A percentile compares a stretch with the other conserved stretches of the same genome.
Conservation (phyloP, 2,797 vertebrate genomes). For the Nothura maculosa region DNA sequence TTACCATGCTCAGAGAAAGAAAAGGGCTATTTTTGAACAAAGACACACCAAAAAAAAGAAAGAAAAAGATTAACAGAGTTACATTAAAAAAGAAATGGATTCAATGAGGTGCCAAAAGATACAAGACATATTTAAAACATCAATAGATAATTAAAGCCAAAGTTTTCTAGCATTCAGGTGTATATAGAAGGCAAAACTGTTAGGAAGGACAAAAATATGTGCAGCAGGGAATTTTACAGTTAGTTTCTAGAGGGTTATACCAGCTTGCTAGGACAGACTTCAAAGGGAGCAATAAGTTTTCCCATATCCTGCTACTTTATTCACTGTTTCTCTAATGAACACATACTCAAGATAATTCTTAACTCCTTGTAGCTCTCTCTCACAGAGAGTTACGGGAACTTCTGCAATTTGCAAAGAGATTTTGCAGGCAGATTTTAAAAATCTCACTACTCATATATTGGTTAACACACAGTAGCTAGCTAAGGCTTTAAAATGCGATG, state of each 20-base stretch:
- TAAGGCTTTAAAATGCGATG: not conserved
- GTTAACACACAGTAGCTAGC: not conserved
- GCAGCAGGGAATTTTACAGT: not conserved
- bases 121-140: not conserved
- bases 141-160: not conserved
- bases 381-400: not conserved
- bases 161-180: not conserved
- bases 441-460: not conserved
- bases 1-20: not conserved
- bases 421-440: not conserved
- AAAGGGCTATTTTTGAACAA: constrained; percentile 49
- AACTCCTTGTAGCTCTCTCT: not conserved
- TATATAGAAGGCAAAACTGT: not conserved
- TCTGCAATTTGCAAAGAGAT: accelerated
- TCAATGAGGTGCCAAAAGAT: not conserved
- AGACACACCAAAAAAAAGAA: not conserved
- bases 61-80: not conserved
- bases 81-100: not conserved
- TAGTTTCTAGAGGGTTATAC: not conserved
- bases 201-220: not conserved
- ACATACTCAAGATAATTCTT: not conserved
- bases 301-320: not conserved
- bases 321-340: not conserved
- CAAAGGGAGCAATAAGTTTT: not conserved
- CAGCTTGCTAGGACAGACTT: not conserved